A percentile compares a stretch with the other conserved stretches of the same genome.
Conservation (phyloP, 2,888 invertebrate species). For the Andrena praecox region DNA sequence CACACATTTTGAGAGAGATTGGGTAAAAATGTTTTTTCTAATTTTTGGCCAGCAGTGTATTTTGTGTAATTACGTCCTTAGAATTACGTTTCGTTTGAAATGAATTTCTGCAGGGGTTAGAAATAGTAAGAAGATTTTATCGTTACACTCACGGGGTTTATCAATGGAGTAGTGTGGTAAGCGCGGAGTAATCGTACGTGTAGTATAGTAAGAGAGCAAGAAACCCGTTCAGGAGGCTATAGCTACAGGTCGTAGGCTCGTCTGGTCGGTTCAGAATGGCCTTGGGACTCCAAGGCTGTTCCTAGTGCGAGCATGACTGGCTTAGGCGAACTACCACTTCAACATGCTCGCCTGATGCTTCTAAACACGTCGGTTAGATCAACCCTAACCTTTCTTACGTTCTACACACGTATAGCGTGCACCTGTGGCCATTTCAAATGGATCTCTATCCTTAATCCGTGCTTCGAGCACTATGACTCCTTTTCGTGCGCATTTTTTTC, state of each 20-base stretch:
- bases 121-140: not conserved
- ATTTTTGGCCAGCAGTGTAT: too few species aligned
- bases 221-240: constrained; percentile 18
- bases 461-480: not conserved
- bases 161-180: constrained; percentile 13
- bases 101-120: not conserved
- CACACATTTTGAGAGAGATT: too few species aligned
- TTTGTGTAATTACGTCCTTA: too few species aligned
- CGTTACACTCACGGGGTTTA: not conserved
- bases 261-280: constrained; percentile 65
- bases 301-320: constrained; percentile 56
- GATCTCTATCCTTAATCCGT: not conserved
- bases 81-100: too few species aligned
- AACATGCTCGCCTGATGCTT: constrained; percentile 80
- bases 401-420: constrained; percentile 19
- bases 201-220: constrained; percentile 21
- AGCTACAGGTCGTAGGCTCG: constrained; percentile 53
- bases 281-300: constrained; percentile 67
- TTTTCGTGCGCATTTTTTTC: not conserved
- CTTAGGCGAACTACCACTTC: constrained; percentile 73
- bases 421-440: not conserved
- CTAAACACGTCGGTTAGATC: constrained; percentile 79
- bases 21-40: too few species aligned
- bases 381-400: constrained; percentile 73
- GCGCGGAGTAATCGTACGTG: not conserved